phyloP scores from a whole-genome alignment of 1,140 invertebrate genomes.

The Macrocentrus cingulum region DNA sequence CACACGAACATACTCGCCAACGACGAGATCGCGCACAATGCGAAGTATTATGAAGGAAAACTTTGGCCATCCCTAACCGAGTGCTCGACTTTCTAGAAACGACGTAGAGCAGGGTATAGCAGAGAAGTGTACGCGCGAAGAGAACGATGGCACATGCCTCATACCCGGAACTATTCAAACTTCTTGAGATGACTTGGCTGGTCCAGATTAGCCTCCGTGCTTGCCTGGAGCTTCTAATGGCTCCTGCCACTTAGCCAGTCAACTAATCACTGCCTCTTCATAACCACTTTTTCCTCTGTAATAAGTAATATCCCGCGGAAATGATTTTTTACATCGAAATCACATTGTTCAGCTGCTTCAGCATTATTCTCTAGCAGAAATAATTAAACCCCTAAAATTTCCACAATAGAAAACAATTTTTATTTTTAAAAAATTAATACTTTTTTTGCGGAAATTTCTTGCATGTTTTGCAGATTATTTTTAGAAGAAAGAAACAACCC shows the following conservation, averaged over 20 bases:
- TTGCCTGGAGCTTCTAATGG: conserved; percentile 11
- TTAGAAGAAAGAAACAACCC: no score
- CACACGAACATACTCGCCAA: conserved; percentile 21
- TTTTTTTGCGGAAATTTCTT: no score
- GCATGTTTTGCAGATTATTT: no score
- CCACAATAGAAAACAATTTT: no score
- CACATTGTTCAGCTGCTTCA: no score
- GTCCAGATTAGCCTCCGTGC: neutral
- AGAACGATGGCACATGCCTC: neutral
- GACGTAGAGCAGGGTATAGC: neutral
- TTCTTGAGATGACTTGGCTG: neutral
- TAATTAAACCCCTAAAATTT: no score
- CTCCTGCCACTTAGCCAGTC: conserved; percentile 24
- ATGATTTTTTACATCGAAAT: no score
- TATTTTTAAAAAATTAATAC: no score
- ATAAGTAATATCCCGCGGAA: no score
- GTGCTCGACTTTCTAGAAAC: conserved; percentile 7
- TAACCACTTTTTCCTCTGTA: no score
- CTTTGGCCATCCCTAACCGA: conserved; percentile 14
- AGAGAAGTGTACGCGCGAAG: neutral
- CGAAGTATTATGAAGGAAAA: conserved; percentile 25
- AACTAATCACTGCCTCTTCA: conserved; percentile 20
- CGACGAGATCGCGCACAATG: conserved; percentile 20
- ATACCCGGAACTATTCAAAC: conserved; percentile 25
- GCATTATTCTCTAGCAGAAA: no score